Percentiles rank a stretch among this genome's conserved stretches.
These are phyloP conservation scores for Agraylea sexmaculata DNA, from an alignment of 1,140 invertebrate species.

Conservation along the genomic window DNA sequence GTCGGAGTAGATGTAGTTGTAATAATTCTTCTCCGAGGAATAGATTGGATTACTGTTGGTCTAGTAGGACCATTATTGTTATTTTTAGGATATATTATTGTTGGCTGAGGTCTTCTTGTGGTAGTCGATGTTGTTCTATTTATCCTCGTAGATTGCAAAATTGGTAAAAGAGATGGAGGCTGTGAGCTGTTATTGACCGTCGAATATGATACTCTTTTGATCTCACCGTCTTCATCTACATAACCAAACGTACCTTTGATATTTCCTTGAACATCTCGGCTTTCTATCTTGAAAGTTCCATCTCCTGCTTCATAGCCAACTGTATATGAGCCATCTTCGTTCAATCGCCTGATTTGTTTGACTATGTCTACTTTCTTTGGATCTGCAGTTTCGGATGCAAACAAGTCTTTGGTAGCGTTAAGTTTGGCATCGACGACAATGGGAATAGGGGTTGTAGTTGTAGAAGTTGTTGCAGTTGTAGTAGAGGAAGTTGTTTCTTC, in stretches of 20 bases:
- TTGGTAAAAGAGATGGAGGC: conserved; percentile 27
- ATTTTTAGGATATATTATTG: conserved; percentile 36
- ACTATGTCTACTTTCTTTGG: conserved; percentile 46
- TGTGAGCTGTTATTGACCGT: conserved; percentile 41
- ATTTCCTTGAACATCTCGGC: conserved; percentile 64
- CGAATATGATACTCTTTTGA: conserved; percentile 75
- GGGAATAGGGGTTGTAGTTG: conserved; percentile 17
- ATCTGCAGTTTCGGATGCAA: conserved; percentile 43
- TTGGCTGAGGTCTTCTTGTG: conserved; percentile 34
- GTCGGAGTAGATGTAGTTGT: conserved; percentile 17
- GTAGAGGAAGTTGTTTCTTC: conserved; percentile 6
- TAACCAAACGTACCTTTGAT: conserved; percentile 81
- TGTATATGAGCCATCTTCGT: conserved; percentile 74
- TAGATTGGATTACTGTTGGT: conserved; percentile 47
- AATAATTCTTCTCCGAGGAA: conserved; percentile 40
- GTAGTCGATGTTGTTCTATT: conserved; percentile 37
- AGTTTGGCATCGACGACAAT: conserved; percentile 16
- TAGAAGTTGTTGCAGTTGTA: conserved; percentile 5
- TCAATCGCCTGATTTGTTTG: conserved; percentile 68
- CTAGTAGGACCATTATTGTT: conserved; percentile 36
- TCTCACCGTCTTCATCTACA: conserved; percentile 64
- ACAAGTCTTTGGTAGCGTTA: conserved; percentile 37
- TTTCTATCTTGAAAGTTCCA: conserved; percentile 76
- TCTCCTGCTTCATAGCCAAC: conserved; percentile 76
- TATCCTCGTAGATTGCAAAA: conserved; percentile 31